Evolutionary conservation across 2,797 vertebrate genomes (phyloP).

Genomic region (Sebastes aleutianus): DNA sequence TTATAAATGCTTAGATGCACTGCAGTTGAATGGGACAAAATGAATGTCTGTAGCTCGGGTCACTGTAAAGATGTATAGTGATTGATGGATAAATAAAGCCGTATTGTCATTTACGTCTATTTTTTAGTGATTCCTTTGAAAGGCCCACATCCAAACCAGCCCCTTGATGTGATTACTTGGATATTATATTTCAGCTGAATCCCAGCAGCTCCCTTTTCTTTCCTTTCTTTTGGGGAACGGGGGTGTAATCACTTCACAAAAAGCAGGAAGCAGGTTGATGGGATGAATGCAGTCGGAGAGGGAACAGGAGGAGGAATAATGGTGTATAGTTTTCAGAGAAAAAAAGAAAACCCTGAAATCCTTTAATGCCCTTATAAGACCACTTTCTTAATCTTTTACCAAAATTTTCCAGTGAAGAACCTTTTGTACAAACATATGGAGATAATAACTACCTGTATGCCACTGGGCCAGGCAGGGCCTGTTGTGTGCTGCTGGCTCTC

Average conservation of each 20-base stretch:
- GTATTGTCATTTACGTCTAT: slow-evolving; percentile 2
- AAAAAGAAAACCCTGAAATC: slow-evolving; percentile 19
- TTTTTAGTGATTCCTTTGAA: background rate
- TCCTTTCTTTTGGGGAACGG: slow-evolving; percentile 16
- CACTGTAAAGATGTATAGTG: background rate
- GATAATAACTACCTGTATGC: slow-evolving; percentile 23
- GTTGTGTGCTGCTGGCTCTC: slow-evolving; percentile 13
- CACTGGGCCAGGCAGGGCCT: slow-evolving; percentile 25
- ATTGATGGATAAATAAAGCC: background rate
- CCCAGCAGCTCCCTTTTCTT: background rate
- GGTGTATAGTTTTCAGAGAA: background rate
- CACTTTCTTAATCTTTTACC: slow-evolving; percentile 9
- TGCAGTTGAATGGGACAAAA: background rate
- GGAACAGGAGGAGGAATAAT: slow-evolving; percentile 9
- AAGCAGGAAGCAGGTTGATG: slow-evolving; percentile 42
- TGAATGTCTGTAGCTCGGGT: background rate
- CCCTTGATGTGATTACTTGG: background rate
- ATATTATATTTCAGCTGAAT: slow-evolving; percentile 41
- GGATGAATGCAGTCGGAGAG: slow-evolving; percentile 30
- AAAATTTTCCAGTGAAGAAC: background rate
- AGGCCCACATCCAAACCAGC: background rate
- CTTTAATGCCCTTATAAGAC: slow-evolving; percentile 21
- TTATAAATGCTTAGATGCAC: background rate
- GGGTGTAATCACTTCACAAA: slow-evolving; percentile 49
- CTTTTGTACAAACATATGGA: slow-evolving; percentile 32